These are phyloP conservation scores for Diorhabda sublineata DNA, from an alignment of 1,140 invertebrate species.

Conservation along the genomic window DNA sequence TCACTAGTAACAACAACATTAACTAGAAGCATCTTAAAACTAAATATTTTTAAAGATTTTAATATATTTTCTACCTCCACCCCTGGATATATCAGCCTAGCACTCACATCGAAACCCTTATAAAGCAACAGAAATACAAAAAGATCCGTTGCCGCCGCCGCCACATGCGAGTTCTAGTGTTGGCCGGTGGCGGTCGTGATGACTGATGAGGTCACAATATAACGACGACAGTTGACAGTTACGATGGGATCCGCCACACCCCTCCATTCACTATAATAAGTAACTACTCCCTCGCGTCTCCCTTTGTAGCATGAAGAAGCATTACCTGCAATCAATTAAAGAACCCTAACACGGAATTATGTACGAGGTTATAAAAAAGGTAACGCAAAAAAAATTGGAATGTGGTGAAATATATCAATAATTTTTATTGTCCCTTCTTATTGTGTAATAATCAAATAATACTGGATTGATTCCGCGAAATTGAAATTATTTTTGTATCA, in stretches of 20 bases:
- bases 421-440: too few relatives aligned
- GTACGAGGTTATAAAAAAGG: not conserved
- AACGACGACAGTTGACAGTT: slow-evolving; percentile 31
- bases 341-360: not conserved
- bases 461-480: too few relatives aligned
- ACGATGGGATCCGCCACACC: slow-evolving; percentile 20
- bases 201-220: slow-evolving; percentile 33
- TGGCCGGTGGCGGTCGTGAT: slow-evolving; percentile 16
- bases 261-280: slow-evolving; percentile 10
- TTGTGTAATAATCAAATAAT: too few relatives aligned
- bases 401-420: not conserved
- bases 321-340: not conserved
- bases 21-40: too few relatives aligned
- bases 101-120: too few relatives aligned
- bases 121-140: not conserved
- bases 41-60: too few relatives aligned
- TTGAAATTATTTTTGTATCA: too few relatives aligned
- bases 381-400: not conserved
- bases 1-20: too few relatives aligned
- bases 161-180: not conserved
- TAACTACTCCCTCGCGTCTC: slow-evolving; percentile 4
- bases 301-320: not conserved
- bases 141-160: not conserved
- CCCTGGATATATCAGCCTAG: too few relatives aligned
- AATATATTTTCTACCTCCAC: too few relatives aligned